Evolutionary conservation across 1,140 invertebrate species (phyloP), one percentile per base, ranked within the genome.

Genomic region (Littorina saxatilis): DNA sequence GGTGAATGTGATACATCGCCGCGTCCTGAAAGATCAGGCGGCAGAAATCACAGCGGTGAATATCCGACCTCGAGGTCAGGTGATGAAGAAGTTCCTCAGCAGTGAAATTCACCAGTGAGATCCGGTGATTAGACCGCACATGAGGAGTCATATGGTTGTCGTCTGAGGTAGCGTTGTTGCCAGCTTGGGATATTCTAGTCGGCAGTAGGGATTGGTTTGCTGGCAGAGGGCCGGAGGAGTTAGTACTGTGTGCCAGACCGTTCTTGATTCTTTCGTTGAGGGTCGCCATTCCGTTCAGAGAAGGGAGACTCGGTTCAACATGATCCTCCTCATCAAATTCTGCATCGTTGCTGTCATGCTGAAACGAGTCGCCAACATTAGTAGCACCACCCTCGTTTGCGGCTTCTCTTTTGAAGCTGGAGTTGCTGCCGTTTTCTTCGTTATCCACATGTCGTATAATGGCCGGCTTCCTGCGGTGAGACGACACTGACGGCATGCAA

Each of bases 1-100:
- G 84, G 66, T 89, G 88, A 43, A 89, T 84, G 74, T 89, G 88
- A 70, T 89, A 89, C 88, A 89, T 89, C 20, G 88, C 88, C 0
- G 88, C 84, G 81, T 89, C 88, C 68, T 89, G 88, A 72, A 89
- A 89, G 17, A 89, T 86, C 29, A 89, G 47, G 77, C 86, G 86
- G 77, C 88, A 89, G 80, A 85, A 89, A 37, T 87, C 85, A 81
- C 88, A 89, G 43, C 84, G 83, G 55, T 86, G 83, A 9, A 87
- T 83, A 81, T 87, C 88, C 76, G 86, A 84, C 50, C 88, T 50
- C 4, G 86, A 84, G 84, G 87, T 87, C 72, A 89, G 79, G 68
- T 89, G 88, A 4, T 81, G 80, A 2, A 87, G 73, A 17, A 89
- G 80, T 75, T 89, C 88, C 61, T 87, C 82, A n/a, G 83, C 82